Base-by-base conservation (phyloP, 2,113 vertebrate genomes). In the Gymnobelideus leadbeateri region DNA sequence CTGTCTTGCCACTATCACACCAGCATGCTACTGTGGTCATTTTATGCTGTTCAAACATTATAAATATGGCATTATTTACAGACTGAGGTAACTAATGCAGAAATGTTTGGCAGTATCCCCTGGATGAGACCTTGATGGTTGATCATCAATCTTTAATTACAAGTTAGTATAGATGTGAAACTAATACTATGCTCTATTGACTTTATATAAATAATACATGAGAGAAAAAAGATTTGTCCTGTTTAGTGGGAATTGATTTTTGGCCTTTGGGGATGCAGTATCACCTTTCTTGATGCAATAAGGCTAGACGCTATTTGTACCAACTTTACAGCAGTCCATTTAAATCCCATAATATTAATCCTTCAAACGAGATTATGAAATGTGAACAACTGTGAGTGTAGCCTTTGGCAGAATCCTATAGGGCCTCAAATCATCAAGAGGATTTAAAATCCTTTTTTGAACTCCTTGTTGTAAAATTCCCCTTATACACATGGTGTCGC, bases 401-500 rank as follows among this genome's bases (percentile, higher is more conserved):
- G 53, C n/a, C 8, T 54, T 43, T 0, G n/a, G 55, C 43, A 93
- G 61, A 95, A 90, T 53, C 24, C 43, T 43, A 50, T 94, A 51
- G 51, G 90, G 37, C 68, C 61, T 96, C 84, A 43, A 95, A 43
- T 31, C 46, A 94, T 8, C 14, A 51, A 50, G 25, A 19, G 6
- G 84, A 89, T 61, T 91, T 16, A 31, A 52, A 91, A 93, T 89
- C 47, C 1, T 8, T 6, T 31, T 12, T 68, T n/a, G 24, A 61
- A 89, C 0, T 4, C 24, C 19, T 19, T 49, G 8, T 0, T 97
- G 98, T 89, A 95, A 47, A 96, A 52, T 46, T 89, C n/a, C 1
- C 84, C 28, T 94, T 31, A 3, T 49, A 95, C 98, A 96, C 98
- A 93, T 2, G 97, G 96, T 97, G 98, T 94, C 95, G 96, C 96